A percentile compares a stretch with the other conserved stretches of the same genome.
Conservation (phyloP, 2,113 vertebrate genomes). For the Phylloscopus trochilus region DNA sequence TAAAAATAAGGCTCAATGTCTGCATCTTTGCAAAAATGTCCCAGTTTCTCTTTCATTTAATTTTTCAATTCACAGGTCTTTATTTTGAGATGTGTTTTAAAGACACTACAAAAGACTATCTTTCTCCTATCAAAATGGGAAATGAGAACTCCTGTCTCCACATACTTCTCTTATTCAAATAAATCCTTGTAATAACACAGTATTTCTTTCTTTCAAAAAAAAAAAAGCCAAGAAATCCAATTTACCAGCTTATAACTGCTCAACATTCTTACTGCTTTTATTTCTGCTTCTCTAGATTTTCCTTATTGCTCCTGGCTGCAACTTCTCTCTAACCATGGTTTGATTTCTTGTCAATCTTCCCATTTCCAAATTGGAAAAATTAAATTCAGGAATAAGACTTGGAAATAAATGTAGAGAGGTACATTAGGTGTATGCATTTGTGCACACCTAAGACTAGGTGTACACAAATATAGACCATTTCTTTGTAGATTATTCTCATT, state of each 20-base stretch:
- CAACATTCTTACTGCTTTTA: neutral
- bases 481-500: neutral
- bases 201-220: neutral
- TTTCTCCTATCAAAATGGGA: neutral
- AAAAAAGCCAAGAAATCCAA: neutral
- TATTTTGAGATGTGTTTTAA: neutral
- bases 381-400: neutral
- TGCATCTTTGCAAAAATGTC: neutral
- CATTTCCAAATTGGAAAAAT: neutral
- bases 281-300: constrained; percentile 1
- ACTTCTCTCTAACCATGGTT: neutral
- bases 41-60: neutral
- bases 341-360: neutral
- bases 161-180: neutral
- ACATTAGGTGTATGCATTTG: neutral
- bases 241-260: neutral
- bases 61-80: neutral
- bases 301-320: neutral
- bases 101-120: neutral
- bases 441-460: neutral
- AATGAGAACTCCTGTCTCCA: neutral
- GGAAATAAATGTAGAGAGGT: neutral
- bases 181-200: neutral
- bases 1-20: neutral
- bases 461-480: neutral